Evolutionary conservation across 2,888 invertebrate genomes (phyloP), one percentile per base, ranked within the genome.

Genomic region (Capitulum mitella): DNA sequence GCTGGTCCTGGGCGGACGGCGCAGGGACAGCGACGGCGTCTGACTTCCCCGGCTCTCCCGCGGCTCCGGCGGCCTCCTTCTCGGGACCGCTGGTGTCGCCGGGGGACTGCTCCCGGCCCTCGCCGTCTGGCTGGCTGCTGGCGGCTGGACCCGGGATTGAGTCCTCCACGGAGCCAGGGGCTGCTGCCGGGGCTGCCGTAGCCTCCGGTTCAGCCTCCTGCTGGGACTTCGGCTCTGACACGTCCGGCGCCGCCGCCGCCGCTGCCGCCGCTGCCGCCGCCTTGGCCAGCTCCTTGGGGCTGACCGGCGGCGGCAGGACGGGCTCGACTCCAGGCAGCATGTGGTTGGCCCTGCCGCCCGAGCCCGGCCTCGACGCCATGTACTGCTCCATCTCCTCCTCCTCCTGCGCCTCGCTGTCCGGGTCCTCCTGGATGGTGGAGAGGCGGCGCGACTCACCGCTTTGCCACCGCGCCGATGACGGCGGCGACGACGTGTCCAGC

Each of bases 361-460:
- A n/a, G n/a, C n/a, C n/a, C n/a, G n/a, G n/a, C n/a, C n/a, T 29
- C 12, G 61, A 61, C 29, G 29, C 61, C 29, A 32, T 32, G 29
- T 29, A 29, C 32, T 29, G 19, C 64, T 34, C 19, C 64, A 64
- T 32, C 6, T 16, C 64, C 37, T 40, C 70, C 70, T 70, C 70
- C 70, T 70, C 70, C 70, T 26, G 19, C 40, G 37, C 70, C 70
- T 70, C 70, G n/a, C 70, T 70, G 40, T 70, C 70, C 10, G 70
- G 70, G 26, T 70, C 70, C 70, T 70, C 70, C 22, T 37, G 37
- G 70, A 70, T 70, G 70, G 37, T 40, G 40, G 70, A 70, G 0
- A 70, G 70, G 0, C 37, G 37, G 37, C 40, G 70, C 40, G 40
- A 22, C 22, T 70, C 70, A 16, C 29, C 26, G 70, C 70, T 40